Evolutionary conservation across 2,888 invertebrate genomes (phyloP).

Genomic region (Heliconius erato): DNA sequence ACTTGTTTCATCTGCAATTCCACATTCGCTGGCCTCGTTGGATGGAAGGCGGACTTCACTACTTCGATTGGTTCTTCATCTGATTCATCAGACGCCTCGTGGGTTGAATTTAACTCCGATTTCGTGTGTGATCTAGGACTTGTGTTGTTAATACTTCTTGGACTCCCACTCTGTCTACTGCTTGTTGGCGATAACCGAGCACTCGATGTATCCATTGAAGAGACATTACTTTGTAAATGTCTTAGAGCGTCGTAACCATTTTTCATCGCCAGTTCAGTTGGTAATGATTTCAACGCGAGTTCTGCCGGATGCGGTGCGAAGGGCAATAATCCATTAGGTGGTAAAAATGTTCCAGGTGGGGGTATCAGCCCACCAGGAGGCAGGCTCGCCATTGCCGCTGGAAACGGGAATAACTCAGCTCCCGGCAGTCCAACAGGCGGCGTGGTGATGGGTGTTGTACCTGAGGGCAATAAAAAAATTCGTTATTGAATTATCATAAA

Average conservation of each 20-base stretch:
- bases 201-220: constrained; percentile 80
- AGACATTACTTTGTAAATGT: constrained; percentile 78
- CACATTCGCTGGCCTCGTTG: constrained; percentile 87
- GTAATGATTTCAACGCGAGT: constrained; percentile 77
- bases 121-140: constrained; percentile 84
- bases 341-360: constrained; percentile 86
- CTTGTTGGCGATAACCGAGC: constrained; percentile 85
- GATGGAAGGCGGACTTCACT: constrained; percentile 91
- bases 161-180: constrained; percentile 85
- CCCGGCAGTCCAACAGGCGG: constrained; percentile 76
- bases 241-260: constrained; percentile 86
- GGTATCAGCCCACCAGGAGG: constrained; percentile 84
- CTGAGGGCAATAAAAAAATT: constrained; percentile 69
- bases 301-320: constrained; percentile 85
- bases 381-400: constrained; percentile 75
- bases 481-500: constrained; percentile 52
- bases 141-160: constrained; percentile 75
- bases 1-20: constrained; percentile 83
- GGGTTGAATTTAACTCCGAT: constrained; percentile 87
- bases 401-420: constrained; percentile 78
- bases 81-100: constrained; percentile 87
- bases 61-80: constrained; percentile 91
- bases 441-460: constrained; percentile 73
- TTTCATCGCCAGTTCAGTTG: constrained; percentile 81
- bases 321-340: constrained; percentile 83